Percentiles rank a stretch among this genome's conserved stretches.
These are phyloP conservation scores for Novumbra hubbsi DNA, from an alignment of 2,797 vertebrate genomes.

Conservation along the genomic window DNA sequence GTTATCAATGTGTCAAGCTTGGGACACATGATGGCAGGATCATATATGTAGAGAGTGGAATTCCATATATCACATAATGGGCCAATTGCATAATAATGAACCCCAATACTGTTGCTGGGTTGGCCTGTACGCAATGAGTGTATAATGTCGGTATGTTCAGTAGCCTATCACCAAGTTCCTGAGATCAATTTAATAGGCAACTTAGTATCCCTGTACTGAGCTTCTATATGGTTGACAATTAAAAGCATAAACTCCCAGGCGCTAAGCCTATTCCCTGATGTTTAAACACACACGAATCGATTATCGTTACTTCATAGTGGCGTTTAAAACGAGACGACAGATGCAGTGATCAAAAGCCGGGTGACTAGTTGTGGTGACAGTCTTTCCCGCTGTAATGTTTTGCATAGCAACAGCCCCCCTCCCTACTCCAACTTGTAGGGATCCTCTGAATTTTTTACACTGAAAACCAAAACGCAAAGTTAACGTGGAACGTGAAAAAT, in stretches of 20 bases:
- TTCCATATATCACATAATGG: background rate
- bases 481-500: background rate
- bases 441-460: conserved; percentile 51
- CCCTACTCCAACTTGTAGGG: conserved; percentile 60
- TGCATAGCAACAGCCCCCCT: conserved; percentile 81
- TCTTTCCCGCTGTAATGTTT: conserved; percentile 77
- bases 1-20: conserved; percentile 57
- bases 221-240: background rate
- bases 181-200: background rate
- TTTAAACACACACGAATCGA: conserved; percentile 1
- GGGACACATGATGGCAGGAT: conserved; percentile 38
- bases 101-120: background rate
- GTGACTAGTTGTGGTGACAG: conserved; percentile 54
- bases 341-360: conserved; percentile 39
- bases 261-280: background rate
- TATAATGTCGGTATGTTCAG: background rate
- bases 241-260: background rate
- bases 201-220: background rate
- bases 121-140: background rate
- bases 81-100: background rate
- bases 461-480: conserved; percentile 51
- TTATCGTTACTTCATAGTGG: conserved; percentile 14
- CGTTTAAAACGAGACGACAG: conserved; percentile 16
- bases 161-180: background rate
- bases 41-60: conserved; percentile 3